phyloP scores from a whole-genome alignment of 35 echinoderm and acorn worm species.

The Ophiothrix spiculata region DNA sequence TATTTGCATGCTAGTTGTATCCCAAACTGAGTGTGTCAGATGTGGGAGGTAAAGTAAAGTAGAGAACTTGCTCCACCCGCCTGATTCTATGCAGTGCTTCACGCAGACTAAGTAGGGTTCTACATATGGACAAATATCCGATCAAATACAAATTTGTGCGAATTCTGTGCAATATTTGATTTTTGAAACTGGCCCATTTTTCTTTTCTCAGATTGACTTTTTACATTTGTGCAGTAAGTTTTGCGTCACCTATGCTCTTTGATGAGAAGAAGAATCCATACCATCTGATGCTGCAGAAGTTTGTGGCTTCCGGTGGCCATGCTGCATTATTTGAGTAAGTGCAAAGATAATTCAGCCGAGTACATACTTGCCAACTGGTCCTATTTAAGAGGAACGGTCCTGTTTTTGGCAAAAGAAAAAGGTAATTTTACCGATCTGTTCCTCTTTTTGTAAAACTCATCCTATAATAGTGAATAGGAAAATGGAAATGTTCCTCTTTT shows the following conservation, averaged over 20 bases:
- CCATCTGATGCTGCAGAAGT: slow-evolving; percentile 98
- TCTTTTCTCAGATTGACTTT: slow-evolving; percentile 77
- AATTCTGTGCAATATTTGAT: no score
- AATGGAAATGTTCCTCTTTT: no score
- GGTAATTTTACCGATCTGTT: no score
- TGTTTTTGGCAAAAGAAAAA: no score
- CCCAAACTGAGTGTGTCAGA: neutral
- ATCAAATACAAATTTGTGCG: no score
- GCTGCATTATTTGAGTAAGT: slow-evolving; percentile 96
- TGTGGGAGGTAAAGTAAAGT: neutral
- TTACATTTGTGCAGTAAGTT: slow-evolving; percentile 97
- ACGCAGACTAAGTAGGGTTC: neutral
- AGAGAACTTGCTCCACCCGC: neutral
- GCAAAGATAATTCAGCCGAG: no score
- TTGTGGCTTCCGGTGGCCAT: slow-evolving; percentile 86
- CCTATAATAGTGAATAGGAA: no score
- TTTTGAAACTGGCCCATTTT: no score
- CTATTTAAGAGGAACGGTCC: no score
- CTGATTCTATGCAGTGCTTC: neutral
- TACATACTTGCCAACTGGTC: no score
- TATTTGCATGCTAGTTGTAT: slow-evolving; percentile 2
- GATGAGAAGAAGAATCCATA: slow-evolving; percentile 99
- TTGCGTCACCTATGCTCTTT: slow-evolving; percentile 98
- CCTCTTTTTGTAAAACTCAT: no score
- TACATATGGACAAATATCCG: no score